Evolutionary conservation across 2,113 vertebrate genomes (phyloP), one percentile per base, ranked within the genome.

Genomic region (Poeciliopsis occidentalis): DNA sequence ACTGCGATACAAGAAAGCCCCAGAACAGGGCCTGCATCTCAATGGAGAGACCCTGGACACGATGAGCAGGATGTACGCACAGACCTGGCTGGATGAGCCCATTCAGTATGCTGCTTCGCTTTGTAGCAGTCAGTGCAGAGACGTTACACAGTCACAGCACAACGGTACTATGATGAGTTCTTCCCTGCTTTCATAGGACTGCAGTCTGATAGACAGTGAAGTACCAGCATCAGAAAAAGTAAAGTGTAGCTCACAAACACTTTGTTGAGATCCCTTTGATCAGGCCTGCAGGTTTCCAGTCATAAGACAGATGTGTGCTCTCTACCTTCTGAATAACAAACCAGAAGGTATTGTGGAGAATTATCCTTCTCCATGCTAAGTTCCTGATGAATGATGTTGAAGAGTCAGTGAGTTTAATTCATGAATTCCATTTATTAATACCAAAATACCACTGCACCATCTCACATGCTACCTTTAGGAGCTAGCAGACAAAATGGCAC

Each of bases 61-160:
- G 66, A 84, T 29, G 54, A 51, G 41, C 27, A 27, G 67, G 66
- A 88, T 89, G 74, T 88, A 80, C 83, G 86, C 85, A 84, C 81
- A 64, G 72, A 64, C 79, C 66, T 82, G 11, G 12, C 69, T 61
- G 34, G 60, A 74, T 60, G 51, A 76, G 80, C 63, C 39, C 31
- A 80, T 11, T 76, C 30, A 83, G 68, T 71, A 3, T 17, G 32
- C 77, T 78, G 29, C 65, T 75, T 72, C 12, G 34, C 57, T 66
- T 62, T 63, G 63, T 6, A 81, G 64, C 72, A 89, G 76, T 57
- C 71, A 76, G 2, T n/a, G 47, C 70, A 63, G 81, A 83, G 69
- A 63, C 26, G 32, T 60, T 71, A 37, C 2, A 31, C 29, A 62
- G 44, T 83, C 79, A 78, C 29, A 67, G 26, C 64, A 71, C 66